These are phyloP conservation scores for Mus pahari DNA, from an alignment of 2,113 vertebrate genomes.

Conservation along the genomic window DNA sequence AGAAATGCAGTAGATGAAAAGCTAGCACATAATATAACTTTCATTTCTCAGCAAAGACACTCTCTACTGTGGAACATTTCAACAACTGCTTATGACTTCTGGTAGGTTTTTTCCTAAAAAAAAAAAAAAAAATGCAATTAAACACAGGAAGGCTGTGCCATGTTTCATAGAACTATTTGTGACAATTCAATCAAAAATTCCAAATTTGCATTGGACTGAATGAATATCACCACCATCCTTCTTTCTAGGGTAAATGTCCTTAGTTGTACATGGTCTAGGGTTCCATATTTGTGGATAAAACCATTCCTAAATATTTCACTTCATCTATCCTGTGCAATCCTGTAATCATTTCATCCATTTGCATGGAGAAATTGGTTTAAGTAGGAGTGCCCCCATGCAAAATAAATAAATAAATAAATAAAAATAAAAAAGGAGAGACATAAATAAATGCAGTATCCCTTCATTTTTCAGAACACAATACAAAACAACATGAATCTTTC, in stretches of 20 bases:
- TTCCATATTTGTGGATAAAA: background rate
- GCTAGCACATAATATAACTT: constrained; percentile 75
- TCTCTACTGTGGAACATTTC: constrained; percentile 60
- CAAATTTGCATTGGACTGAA: constrained; percentile 6
- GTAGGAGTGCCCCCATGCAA: background rate
- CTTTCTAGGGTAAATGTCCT: background rate
- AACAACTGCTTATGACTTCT: constrained; percentile 61
- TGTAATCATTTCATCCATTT: background rate
- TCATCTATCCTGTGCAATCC: background rate
- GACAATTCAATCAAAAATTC: constrained; percentile 54
- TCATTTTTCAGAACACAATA: background rate
- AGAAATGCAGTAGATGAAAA: constrained; percentile 75
- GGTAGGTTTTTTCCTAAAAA: constrained; percentile 29
- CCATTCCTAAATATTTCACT: background rate
- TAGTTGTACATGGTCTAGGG: background rate
- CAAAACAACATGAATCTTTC: background rate
- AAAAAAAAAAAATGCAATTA: constrained; percentile 76
- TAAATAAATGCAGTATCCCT: background rate
- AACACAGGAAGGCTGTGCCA: constrained; percentile 25
- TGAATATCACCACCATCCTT: background rate
- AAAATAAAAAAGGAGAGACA: background rate
- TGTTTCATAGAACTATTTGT: constrained; percentile 59
- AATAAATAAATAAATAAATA: background rate
- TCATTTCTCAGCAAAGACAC: constrained; percentile 66
- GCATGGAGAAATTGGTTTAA: background rate